Percentiles rank a stretch among this genome's conserved stretches.
Conservation (phyloP, 2,888 invertebrate species). For the Eristalinus sepulchralis region DNA sequence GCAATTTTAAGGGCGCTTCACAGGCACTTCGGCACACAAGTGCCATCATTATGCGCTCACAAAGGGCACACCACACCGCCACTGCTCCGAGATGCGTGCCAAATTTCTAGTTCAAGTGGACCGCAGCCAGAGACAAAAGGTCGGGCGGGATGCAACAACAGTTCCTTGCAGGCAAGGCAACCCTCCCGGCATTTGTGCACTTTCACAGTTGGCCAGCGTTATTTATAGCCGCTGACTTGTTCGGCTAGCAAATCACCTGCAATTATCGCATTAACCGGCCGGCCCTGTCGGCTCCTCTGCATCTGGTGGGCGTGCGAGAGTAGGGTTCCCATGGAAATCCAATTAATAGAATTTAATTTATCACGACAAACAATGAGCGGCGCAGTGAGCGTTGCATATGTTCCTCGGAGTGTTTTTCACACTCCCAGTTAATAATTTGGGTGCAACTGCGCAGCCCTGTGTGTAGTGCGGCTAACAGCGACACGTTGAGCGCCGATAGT, state of each 20-base stretch:
- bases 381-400: conserved; percentile 45
- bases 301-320: not conserved
- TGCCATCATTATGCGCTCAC: conserved; percentile 55
- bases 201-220: conserved; percentile 12
- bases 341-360: conserved; percentile 72
- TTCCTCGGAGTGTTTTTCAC: conserved; percentile 67
- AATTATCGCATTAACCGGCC: conserved; percentile 70
- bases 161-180: conserved; percentile 47
- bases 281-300: not conserved
- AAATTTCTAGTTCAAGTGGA: conserved; percentile 67
- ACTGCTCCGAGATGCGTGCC: conserved; percentile 64
- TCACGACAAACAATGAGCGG: conserved; percentile 68
- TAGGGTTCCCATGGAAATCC: conserved; percentile 69
- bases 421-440: conserved; percentile 68
- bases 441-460: conserved; percentile 58
- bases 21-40: conserved; percentile 62
- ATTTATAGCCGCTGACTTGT: conserved; percentile 65
- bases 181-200: conserved; percentile 1
- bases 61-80: conserved; percentile 55
- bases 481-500: conserved; percentile 28
- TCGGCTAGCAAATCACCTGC: conserved; percentile 67
- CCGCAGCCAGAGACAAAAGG: conserved; percentile 40
- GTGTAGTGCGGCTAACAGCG: not conserved
- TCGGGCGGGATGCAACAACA: conserved; percentile 61
- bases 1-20: conserved; percentile 68